Percentiles rank a stretch among this genome's conserved stretches.
Conservation (phyloP, 2,113 vertebrate genomes). For the Rhinopomastus cyanomelas region DNA sequence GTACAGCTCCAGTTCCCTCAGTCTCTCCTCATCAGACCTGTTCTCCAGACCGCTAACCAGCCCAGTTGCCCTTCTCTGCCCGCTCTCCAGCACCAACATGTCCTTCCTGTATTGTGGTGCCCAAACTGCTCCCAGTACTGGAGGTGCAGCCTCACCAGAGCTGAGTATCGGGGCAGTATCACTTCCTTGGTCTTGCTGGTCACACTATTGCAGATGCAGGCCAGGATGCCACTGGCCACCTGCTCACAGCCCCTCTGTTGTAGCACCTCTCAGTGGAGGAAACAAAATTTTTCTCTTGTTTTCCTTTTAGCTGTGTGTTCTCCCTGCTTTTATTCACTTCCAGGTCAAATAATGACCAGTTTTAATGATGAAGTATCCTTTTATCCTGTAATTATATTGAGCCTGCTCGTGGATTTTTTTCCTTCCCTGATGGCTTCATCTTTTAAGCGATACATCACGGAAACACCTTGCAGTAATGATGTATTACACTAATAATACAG, state of each 20-base stretch:
- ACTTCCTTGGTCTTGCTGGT: too few relatives aligned
- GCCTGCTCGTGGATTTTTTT: slow-evolving; percentile 45
- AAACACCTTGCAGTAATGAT: slow-evolving; percentile 68
- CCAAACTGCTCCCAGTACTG: too few relatives aligned
- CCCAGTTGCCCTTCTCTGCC: too few relatives aligned
- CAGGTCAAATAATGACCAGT: slow-evolving; percentile 16
- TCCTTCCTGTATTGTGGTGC: too few relatives aligned
- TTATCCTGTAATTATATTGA: slow-evolving; percentile 64
- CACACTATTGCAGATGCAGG: too few relatives aligned
- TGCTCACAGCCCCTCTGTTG: not conserved
- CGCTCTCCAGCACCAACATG: too few relatives aligned
- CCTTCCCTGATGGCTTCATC: slow-evolving; percentile 68
- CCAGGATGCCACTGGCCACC: too few relatives aligned
- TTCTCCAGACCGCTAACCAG: too few relatives aligned
- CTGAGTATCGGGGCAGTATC: too few relatives aligned
- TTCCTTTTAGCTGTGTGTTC: not conserved
- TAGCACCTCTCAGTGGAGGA: not conserved
- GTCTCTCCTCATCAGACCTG: too few relatives aligned
- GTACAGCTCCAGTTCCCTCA: too few relatives aligned
- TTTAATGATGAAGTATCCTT: slow-evolving; percentile 36
- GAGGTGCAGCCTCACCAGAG: too few relatives aligned
- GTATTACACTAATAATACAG: slow-evolving; percentile 63
- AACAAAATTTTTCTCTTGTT: not conserved
- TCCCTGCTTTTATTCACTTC: not conserved
- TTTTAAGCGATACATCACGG: slow-evolving; percentile 52